These are phyloP conservation scores for Lepidothrix coronata DNA, from an alignment of 2,113 vertebrate genomes.

Conservation along the genomic window DNA sequence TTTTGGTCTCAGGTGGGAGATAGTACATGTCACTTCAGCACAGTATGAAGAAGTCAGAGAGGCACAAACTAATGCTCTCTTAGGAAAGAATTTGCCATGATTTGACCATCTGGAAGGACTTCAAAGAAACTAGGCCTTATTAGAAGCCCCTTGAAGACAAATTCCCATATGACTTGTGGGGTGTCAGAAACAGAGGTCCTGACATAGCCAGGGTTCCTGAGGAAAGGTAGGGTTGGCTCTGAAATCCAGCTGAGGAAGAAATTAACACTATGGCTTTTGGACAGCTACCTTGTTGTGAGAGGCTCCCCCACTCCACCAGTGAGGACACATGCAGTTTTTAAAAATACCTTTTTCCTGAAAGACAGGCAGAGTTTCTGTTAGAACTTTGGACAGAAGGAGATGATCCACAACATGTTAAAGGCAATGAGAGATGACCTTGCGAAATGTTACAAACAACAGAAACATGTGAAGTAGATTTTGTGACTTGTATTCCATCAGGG, in stretches of 20 bases:
- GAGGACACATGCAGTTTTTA: neutral
- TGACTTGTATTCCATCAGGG: neutral
- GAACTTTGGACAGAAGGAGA: neutral
- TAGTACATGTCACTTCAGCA: neutral
- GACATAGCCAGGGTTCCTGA: neutral
- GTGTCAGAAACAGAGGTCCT: neutral
- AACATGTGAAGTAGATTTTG: neutral
- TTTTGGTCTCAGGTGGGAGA: neutral
- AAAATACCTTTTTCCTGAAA: neutral
- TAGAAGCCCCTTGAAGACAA: neutral
- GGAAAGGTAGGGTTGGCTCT: neutral
- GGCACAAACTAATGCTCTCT: neutral
- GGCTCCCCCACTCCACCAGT: neutral
- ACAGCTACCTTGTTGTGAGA: neutral
- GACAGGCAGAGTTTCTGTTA: neutral
- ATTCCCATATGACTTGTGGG: neutral
- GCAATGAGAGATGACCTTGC: neutral
- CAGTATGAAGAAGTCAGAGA: neutral
- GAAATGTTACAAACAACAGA: neutral
- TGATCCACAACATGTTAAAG: neutral
- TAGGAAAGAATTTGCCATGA: neutral
- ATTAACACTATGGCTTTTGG: neutral
- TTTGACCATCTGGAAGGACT: neutral
- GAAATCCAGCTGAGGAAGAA: neutral
- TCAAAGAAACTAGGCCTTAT: neutral